phyloP scores from a whole-genome alignment of 2,888 invertebrate species.

The Ophioninae sp. region DNA sequence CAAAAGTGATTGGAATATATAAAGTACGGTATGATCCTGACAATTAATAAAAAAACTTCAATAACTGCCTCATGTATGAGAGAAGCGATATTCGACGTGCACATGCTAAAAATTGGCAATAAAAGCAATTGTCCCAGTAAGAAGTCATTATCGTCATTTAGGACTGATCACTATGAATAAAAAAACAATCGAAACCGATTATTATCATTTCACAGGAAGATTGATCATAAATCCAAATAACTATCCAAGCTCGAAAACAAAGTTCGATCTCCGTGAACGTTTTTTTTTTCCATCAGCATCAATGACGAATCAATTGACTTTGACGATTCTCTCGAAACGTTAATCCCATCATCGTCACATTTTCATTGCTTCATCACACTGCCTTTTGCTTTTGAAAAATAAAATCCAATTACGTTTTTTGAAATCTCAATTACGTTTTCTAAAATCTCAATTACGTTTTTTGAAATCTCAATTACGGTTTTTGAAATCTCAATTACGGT shows the following conservation, averaged over 20 bases:
- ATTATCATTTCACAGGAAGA: not conserved
- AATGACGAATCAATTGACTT: not conserved
- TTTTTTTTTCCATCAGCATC: not conserved
- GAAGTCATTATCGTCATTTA: too few species aligned
- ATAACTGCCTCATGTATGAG: not conserved
- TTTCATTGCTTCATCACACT: not conserved
- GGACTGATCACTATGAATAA: not conserved
- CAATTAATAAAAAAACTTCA: not conserved
- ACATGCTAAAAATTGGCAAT: too few species aligned
- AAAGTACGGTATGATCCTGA: not conserved
- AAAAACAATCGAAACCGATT: not conserved
- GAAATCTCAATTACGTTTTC: not conserved
- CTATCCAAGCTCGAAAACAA: too few species aligned
- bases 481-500: not conserved
- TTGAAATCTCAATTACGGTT: not conserved
- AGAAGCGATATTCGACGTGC: too few species aligned
- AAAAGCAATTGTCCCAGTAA: too few species aligned
- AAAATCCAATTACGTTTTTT: not conserved
- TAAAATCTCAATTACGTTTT: not conserved
- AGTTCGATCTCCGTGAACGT: not conserved
- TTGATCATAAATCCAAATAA: not conserved
- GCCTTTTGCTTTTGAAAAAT: not conserved
- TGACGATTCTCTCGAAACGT: not conserved
- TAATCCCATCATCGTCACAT: not conserved
- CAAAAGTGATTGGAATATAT: not conserved